phyloP scores from a whole-genome alignment of 2,888 invertebrate genomes.

The Limenitis camilla region DNA sequence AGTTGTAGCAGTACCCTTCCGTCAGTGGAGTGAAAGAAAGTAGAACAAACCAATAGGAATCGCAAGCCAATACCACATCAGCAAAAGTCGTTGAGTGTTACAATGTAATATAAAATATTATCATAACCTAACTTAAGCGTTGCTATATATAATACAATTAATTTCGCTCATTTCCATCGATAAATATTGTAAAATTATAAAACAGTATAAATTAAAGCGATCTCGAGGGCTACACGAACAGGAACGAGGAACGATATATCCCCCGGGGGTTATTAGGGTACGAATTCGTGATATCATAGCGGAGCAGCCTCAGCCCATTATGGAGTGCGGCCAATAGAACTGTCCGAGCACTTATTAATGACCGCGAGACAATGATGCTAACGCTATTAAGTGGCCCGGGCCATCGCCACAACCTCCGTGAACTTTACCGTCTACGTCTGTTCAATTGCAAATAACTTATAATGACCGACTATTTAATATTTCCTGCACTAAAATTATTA shows the following conservation, averaged over 20 bases:
- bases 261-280: constrained; percentile 34
- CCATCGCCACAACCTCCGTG: constrained; percentile 35
- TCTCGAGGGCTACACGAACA: constrained; percentile 2
- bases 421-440: constrained; percentile 45
- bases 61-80: not conserved
- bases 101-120: not conserved
- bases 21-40: too few relatives aligned
- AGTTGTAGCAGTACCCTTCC: too few relatives aligned
- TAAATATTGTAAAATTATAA: constrained; percentile 2
- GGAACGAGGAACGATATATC: constrained; percentile 21
- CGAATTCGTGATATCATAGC: constrained; percentile 61
- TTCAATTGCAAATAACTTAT: constrained; percentile 31
- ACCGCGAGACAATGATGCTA: constrained; percentile 62
- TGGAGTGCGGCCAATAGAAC: constrained; percentile 61
- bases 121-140: not conserved
- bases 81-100: not conserved
- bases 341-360: constrained; percentile 66
- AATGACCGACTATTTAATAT: constrained; percentile 19
- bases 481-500: constrained; percentile 4
- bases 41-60: too few relatives aligned
- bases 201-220: constrained; percentile 7
- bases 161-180: not conserved
- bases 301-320: constrained; percentile 49
- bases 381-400: constrained; percentile 61
- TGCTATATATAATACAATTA: not conserved